Evolutionary conservation across 2,113 vertebrate genomes (phyloP), one percentile per base, ranked within the genome.

Genomic region (Microtus pennsylvanicus): DNA sequence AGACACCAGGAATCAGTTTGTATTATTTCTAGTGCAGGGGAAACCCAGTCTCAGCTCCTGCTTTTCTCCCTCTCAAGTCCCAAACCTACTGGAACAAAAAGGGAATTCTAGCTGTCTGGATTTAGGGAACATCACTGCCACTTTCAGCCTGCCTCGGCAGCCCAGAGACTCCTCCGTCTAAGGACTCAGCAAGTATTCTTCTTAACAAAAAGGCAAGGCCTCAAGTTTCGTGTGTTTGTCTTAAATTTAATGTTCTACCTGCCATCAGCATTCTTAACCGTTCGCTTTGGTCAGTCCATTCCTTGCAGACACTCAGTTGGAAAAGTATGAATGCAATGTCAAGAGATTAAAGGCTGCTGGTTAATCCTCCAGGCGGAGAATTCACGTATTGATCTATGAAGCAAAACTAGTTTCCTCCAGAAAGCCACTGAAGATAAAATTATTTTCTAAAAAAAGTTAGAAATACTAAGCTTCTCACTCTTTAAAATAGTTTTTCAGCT

Each of bases 201-300:
- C 94, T 90, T n/a, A 63, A 94, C 88, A 45, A 82, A 89, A 12
- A 94, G 42, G 22, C 22, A 83, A 94, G 30, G 74, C 14, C 16
- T 89, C 38, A 75, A 75, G 16, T 78, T 78, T 45, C n/a, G n/a
- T 21, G 30, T 9, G 22, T 38, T 35, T 90, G 16, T 21, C 4
- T 91, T 91, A 11, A 86, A 94, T 96, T 96, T 11, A 19, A 13
- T 83, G 33, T 14, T 0, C 38, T 63, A 28, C 63, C 96, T 96
- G 52, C 42, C 85, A 96, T 67, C 45, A 74, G 10, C 94, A 69
- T 94, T 97, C 86, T 89, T 95, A 97, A 97, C 93, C 89, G 67
- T 90, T 91, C 70, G 22, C 81, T 97, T 97, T 81, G 2, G 26
- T 91, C 38, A 86, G 21, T 63, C 61, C 81, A 12, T 96, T 89